phyloP scores from a whole-genome alignment of 92 coral and sea anemone species.

The Desmophyllum pertusum region DNA sequence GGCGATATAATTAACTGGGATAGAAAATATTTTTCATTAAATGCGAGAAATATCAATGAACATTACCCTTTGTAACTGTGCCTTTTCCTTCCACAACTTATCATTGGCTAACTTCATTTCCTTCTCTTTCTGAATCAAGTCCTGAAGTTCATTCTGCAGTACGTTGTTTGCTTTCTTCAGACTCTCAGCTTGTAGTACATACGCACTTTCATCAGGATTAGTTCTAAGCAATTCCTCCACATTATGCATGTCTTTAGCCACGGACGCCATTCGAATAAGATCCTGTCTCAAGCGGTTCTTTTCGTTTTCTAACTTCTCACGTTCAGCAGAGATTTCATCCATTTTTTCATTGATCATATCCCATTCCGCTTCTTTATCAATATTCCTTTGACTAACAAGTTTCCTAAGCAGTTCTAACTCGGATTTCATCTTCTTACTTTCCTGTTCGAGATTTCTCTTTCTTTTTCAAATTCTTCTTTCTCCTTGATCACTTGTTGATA shows the following conservation, averaged over 20 bases:
- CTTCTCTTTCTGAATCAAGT: conserved; percentile 64
- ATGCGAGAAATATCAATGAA: background rate
- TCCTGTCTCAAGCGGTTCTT: conserved; percentile 71
- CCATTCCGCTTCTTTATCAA: conserved; percentile 88
- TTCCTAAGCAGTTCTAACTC: conserved; percentile 84
- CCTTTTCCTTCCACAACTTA: conserved; percentile 89
- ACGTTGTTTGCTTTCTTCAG: conserved; percentile 94
- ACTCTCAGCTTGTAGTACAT: conserved; percentile 86
- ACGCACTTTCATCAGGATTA: conserved; percentile 93
- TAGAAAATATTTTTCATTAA: background rate
- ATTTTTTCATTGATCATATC: conserved; percentile 83
- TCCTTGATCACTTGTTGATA: conserved; percentile 61
- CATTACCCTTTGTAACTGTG: conserved; percentile 79
- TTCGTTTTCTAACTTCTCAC: conserved; percentile 69
- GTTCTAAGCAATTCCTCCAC: conserved; percentile 70
- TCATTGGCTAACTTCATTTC: conserved; percentile 87
- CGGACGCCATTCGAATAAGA: conserved; percentile 87
- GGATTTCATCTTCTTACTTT: conserved; percentile 77
- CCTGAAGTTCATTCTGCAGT: conserved; percentile 86
- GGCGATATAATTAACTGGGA: background rate
- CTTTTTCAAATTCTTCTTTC: conserved; percentile 61
- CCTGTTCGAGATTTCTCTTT: conserved; percentile 52
- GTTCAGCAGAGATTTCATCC: conserved; percentile 75
- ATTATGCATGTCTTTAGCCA: conserved; percentile 83
- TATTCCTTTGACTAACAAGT: conserved; percentile 86